Evolutionary conservation across 2,113 vertebrate species (phyloP).

Genomic region (Lophochroa leadbeateri): DNA sequence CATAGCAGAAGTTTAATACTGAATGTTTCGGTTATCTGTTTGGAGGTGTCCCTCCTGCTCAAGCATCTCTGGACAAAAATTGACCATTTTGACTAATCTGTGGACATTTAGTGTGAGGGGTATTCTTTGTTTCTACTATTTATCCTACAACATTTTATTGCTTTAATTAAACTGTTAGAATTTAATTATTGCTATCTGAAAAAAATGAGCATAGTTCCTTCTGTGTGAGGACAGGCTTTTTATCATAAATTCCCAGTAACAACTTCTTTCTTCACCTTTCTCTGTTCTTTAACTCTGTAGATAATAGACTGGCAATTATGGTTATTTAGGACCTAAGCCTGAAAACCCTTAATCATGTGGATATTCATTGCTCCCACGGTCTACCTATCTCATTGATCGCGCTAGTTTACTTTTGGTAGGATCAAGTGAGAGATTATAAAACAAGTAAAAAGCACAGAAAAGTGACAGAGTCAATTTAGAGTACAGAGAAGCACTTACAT

Average conservation of each 20-base stretch:
- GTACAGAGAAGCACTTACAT: background rate
- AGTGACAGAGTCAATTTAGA: background rate
- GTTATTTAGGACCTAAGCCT: slow-evolving; percentile 32
- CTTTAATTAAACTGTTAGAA: background rate
- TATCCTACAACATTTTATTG: background rate
- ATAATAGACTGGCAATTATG: slow-evolving; percentile 1
- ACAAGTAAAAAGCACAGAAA: slow-evolving; percentile 24
- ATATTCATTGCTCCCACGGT: slow-evolving; percentile 25
- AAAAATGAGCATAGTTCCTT: background rate
- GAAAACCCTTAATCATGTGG: slow-evolving; percentile 32
- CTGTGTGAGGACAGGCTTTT: background rate
- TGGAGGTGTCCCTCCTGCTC: background rate
- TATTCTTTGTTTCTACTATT: background rate
- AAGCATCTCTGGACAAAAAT: background rate
- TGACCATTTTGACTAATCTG: background rate
- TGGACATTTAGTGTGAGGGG: background rate
- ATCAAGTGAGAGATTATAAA: slow-evolving; percentile 40
- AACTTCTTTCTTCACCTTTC: background rate
- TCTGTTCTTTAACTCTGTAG: background rate
- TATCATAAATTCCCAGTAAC: background rate
- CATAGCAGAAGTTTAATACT: background rate
- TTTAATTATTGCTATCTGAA: background rate
- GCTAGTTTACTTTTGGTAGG: slow-evolving; percentile 25
- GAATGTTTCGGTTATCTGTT: background rate
- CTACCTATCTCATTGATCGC: slow-evolving; percentile 27